Evolutionary conservation across 2,797 vertebrate species (phyloP), one percentile per base, ranked within the genome.

Genomic region (Coregonus ussuriensis): DNA sequence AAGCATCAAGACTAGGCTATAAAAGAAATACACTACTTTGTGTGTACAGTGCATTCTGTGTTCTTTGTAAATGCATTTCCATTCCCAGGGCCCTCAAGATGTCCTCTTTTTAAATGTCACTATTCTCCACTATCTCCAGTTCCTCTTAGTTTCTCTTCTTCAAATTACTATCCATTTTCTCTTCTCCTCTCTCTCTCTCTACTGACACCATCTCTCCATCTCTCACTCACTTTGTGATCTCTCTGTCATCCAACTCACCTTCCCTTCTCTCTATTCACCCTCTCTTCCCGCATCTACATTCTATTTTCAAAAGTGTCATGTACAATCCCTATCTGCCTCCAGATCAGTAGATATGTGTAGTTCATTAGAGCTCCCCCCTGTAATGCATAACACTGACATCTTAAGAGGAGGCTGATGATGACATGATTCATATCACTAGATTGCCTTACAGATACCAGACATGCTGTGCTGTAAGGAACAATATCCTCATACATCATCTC

Each of bases 401-500:
- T 67, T 68, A 67, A 47, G 77, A 72, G 67, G 73, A 4, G 65
- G 72, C 59, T 71, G 79, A 76, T 69, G 63, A 35, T 29, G 37
- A 16, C 65, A 74, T 77, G 82, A 85, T 84, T 82, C 82, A 81
- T 75, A 82, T 83, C 73, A 75, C 41, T 67, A 75, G 80, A 82
- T 25, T 9, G 9, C 71, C 70, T 56, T 18, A 71, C 14, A 31
- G 78, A 67, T 33, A 67, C 9, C 31, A 31, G 65, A 33, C 29
- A 29, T 6, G 29, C 65, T 31, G 13, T 65, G 25, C 25, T 11
- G 25, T 29, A 31, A 31, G 25, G 21, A 25, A 65, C 25, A 21
- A 11, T 31, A 67, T 67, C 65, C 13, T 67, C 65, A 14, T 33
- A 33, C 29, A 15, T 67, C 25, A 31, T 67, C 65, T 13, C 0